Percentiles rank a stretch among this genome's conserved stretches.
These are phyloP conservation scores for Byasa hedistus DNA, from an alignment of 2,888 invertebrate species.

Conservation along the genomic window DNA sequence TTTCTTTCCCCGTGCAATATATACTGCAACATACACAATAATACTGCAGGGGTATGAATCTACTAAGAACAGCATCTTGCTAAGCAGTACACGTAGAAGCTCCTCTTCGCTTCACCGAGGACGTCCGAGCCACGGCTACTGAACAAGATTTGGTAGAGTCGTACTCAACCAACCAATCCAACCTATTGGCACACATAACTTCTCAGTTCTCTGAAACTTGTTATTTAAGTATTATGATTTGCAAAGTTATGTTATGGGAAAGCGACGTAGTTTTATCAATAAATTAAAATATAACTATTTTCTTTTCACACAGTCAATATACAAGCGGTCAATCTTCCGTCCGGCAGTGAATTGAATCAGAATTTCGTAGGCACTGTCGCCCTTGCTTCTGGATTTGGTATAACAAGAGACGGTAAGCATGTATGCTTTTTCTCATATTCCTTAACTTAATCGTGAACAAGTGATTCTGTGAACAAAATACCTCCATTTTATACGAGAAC, in stretches of 20 bases:
- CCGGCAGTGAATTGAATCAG: constrained; percentile 44
- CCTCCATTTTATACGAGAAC: not conserved
- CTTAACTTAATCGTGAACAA: not conserved
- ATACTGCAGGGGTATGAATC: no score
- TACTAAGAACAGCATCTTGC: no score
- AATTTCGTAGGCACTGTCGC: constrained; percentile 40
- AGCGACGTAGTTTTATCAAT: not conserved
- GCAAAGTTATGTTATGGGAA: not conserved
- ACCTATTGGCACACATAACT: no score
- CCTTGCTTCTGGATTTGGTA: constrained; percentile 50
- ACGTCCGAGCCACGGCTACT: no score
- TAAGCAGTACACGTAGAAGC: no score
- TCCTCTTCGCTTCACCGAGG: no score
- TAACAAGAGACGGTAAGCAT: constrained; percentile 44
- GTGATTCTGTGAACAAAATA: not conserved
- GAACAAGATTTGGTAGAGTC: no score
- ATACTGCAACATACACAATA: no score
- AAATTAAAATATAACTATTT: not conserved
- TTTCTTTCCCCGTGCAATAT: no score
- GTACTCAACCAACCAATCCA: no score
- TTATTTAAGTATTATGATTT: not conserved
- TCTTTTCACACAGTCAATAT: constrained; percentile 37
- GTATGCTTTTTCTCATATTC: not conserved
- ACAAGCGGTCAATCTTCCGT: constrained; percentile 46
- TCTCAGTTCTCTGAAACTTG: no score